phyloP scores from a whole-genome alignment of 2,797 vertebrate species.

The Perodicticus potto region DNA sequence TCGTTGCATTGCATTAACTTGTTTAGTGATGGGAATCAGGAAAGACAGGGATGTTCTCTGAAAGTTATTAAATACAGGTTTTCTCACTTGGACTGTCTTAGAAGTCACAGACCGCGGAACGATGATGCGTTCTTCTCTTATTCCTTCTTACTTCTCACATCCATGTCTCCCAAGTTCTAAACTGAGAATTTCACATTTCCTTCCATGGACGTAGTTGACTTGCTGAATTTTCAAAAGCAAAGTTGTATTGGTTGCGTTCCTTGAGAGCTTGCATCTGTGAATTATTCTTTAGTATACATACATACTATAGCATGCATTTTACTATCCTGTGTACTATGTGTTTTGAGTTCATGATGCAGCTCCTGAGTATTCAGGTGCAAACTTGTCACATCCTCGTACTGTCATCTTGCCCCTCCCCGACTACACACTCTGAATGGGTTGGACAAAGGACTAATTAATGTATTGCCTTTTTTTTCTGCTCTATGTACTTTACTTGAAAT shows the following conservation, averaged over 20 bases:
- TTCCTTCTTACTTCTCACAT: not conserved
- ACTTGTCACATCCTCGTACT: not conserved
- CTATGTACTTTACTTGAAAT: conserved; percentile 9
- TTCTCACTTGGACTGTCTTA: not conserved
- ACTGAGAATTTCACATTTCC: not conserved
- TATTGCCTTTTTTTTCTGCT: not conserved
- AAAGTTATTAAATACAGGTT: not conserved
- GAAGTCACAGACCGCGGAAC: not conserved
- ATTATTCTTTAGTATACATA: not conserved
- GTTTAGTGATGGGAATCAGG: not conserved
- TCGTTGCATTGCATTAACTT: not conserved
- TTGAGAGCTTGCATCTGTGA: not conserved
- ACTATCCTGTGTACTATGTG: not conserved
- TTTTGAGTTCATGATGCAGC: not conserved
- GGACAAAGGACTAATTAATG: not conserved
- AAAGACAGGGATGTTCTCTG: not conserved
- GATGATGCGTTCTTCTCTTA: not conserved
- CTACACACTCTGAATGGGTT: not conserved
- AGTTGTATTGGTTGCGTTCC: conserved; percentile 1
- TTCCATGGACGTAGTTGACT: not conserved
- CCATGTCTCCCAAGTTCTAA: not conserved
- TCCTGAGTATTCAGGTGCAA: not conserved
- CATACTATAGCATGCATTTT: not conserved
- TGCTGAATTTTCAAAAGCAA: conserved; percentile 34
- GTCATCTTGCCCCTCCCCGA: not conserved